Evolutionary conservation across 2,797 vertebrate genomes (phyloP).

Genomic region (Myotis findleyi): DNA sequence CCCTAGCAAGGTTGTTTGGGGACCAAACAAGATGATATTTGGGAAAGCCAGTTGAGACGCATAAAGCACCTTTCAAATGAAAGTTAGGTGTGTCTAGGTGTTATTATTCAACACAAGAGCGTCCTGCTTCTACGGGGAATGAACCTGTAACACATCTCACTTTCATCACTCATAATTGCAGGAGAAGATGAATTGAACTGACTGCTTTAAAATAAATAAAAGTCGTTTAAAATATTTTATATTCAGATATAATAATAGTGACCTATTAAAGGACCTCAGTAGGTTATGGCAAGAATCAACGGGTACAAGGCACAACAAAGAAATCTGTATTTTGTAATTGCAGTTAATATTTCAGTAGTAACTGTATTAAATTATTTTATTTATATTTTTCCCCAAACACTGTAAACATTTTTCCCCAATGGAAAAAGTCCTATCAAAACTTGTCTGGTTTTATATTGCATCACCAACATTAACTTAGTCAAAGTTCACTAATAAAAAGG

Average conservation of each 20-base stretch:
- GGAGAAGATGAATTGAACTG: neutral
- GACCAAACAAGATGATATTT: neutral
- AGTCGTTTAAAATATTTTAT: neutral
- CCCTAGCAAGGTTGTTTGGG: neutral
- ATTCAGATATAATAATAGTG: neutral
- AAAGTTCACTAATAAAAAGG: neutral
- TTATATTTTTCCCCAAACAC: neutral
- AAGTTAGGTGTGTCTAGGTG: neutral
- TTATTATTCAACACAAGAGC: neutral
- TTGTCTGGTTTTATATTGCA: neutral
- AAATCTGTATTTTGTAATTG: neutral
- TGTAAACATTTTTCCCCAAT: neutral
- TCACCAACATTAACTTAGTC: neutral
- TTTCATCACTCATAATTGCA: neutral
- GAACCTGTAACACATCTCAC: neutral
- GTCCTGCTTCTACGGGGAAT: neutral
- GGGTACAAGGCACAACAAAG: neutral
- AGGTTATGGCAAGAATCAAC: neutral
- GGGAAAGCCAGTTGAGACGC: neutral
- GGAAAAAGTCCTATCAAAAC: neutral
- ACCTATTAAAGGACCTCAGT: neutral
- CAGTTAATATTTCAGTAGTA: neutral
- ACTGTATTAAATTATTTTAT: neutral
- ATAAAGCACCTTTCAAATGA: neutral
- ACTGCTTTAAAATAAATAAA: neutral